Percentiles rank a stretch among this genome's conserved stretches.
Evolutionary conservation across 2,113 vertebrate species (phyloP).

Genomic region (Apodemus speciosus): DNA sequence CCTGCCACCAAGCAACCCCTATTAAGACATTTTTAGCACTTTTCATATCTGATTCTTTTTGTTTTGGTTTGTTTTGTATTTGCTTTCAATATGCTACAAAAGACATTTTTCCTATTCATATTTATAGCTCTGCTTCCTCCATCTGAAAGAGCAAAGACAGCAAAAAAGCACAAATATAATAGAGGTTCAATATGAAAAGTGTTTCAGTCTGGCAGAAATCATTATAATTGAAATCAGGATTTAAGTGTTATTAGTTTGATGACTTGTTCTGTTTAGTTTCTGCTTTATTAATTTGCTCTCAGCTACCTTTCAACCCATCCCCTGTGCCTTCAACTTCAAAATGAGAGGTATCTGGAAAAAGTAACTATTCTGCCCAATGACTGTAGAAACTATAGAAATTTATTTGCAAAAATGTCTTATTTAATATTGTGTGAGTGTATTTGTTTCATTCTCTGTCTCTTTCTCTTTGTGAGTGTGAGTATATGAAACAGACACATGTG

Average conservation of each 20-base stretch:
- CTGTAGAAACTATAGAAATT: neutral
- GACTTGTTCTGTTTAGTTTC: neutral
- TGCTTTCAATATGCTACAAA: constrained; percentile 8
- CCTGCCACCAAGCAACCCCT: neutral
- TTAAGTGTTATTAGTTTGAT: neutral
- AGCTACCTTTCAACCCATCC: neutral
- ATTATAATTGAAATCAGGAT: neutral
- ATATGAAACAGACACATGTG: too few species aligned
- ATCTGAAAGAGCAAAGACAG: constrained; percentile 18
- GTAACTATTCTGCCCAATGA: neutral
- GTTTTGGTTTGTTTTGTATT: neutral
- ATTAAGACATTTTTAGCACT: neutral
- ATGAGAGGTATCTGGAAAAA: neutral
- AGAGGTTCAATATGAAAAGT: constrained; percentile 3
- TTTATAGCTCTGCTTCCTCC: neutral
- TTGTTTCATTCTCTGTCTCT: neutral
- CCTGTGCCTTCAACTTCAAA: neutral
- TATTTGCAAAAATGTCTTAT: constrained; percentile 1
- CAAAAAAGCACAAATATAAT: constrained; percentile 46
- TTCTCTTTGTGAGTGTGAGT: neutral
- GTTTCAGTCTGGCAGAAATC: constrained; percentile 23
- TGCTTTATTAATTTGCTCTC: neutral
- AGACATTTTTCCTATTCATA: constrained; percentile 8
- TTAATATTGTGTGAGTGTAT: neutral
- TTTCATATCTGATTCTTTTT: neutral